Percentiles rank a stretch among this genome's conserved stretches.
These are phyloP conservation scores for Vannuccia rotundouncinata DNA, from an alignment of 2,888 invertebrate genomes.

Conservation along the genomic window DNA sequence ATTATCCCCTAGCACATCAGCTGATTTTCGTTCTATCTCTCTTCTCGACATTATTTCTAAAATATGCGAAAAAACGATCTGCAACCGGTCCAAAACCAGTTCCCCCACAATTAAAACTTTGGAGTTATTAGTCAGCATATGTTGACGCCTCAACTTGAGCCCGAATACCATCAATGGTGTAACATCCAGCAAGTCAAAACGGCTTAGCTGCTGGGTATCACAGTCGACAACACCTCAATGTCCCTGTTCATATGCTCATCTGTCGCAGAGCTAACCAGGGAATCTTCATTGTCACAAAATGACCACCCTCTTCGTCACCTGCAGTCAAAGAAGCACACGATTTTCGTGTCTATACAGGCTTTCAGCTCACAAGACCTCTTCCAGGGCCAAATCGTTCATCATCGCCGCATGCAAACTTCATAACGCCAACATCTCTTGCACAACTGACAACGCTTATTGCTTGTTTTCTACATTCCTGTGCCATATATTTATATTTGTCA, in stretches of 20 bases:
- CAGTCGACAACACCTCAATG: neutral
- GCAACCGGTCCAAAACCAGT: conserved; percentile 16
- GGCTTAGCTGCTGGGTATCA: neutral
- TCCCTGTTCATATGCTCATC: neutral
- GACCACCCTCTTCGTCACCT: neutral
- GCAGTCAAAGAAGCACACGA: conserved; percentile 4
- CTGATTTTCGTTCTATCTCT: neutral
- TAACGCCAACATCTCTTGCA: neutral
- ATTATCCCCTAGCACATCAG: too few relatives aligned
- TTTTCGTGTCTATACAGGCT: neutral
- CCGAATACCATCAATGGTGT: neutral
- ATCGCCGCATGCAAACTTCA: neutral
- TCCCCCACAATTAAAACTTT: neutral
- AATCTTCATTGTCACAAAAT: neutral
- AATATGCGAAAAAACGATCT: conserved; percentile 14
- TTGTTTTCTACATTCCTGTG: neutral
- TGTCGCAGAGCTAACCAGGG: neutral
- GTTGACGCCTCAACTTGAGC: neutral
- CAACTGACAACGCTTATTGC: neutral
- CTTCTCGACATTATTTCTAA: neutral
- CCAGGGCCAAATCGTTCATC: neutral
- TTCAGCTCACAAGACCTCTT: neutral
- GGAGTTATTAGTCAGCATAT: neutral
- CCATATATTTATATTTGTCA: conserved; percentile 2
- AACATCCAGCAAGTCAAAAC: neutral